Evolutionary conservation across 2,797 vertebrate genomes (phyloP).

Genomic region (Halcyon smyrnensis): DNA sequence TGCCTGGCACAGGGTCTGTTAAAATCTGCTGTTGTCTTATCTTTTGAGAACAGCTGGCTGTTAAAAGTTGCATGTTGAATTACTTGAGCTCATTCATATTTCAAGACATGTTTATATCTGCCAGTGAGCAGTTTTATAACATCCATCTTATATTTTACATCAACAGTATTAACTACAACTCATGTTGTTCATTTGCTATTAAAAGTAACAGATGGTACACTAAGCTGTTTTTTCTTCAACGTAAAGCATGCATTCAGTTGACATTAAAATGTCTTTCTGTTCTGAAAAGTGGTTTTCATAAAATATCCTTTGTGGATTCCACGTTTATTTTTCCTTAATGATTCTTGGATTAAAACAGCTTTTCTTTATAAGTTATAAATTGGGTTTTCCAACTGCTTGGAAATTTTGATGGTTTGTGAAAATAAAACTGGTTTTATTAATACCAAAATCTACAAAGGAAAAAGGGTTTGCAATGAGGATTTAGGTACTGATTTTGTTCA

Average conservation of each 20-base stretch:
- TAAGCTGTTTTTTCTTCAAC: background rate
- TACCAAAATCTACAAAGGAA: background rate
- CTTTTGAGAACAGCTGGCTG: constrained; percentile 19
- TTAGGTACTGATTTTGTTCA: background rate
- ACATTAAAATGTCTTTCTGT: background rate
- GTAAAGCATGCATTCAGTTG: background rate
- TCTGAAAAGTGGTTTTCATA: background rate
- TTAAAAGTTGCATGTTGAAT: background rate
- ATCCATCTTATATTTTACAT: constrained; percentile 35
- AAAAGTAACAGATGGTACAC: constrained; percentile 37
- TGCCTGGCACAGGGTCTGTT: background rate
- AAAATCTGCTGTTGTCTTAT: background rate
- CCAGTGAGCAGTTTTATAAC: constrained; percentile 35
- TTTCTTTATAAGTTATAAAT: background rate
- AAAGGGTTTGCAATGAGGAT: background rate
- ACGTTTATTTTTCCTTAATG: background rate
- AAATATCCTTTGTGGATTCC: background rate
- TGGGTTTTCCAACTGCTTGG: background rate
- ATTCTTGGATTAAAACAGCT: background rate
- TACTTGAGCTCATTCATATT: constrained; percentile 25
- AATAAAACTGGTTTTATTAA: background rate
- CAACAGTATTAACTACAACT: constrained; percentile 38
- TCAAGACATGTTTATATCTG: constrained; percentile 47
- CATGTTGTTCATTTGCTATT: constrained; percentile 9
- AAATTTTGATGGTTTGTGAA: background rate